Evolutionary conservation across 37 sponge, comb jelly and placozoan genomes (phyloP).

Genomic region (Beroe forskalii): DNA sequence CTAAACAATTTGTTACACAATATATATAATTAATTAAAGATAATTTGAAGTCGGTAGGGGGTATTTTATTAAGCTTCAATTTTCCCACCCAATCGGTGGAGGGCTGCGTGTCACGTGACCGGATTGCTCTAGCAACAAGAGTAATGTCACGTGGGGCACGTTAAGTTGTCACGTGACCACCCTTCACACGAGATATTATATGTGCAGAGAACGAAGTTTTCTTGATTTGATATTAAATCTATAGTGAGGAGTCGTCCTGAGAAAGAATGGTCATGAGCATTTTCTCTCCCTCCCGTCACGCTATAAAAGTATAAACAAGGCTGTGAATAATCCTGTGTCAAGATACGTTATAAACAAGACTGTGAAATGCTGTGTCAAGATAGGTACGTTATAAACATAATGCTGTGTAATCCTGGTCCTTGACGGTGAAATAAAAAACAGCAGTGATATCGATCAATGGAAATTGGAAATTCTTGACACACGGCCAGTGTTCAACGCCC

Average conservation of each 20-base stretch:
- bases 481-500: too few relatives aligned
- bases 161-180: slow-evolving; percentile 17
- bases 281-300: background rate
- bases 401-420: too few relatives aligned
- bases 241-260: background rate
- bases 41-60: slow-evolving; percentile 59
- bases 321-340: too few relatives aligned
- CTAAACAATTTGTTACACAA: slow-evolving; percentile 64
- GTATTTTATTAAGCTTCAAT: slow-evolving; percentile 45
- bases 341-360: too few relatives aligned
- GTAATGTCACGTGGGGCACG: background rate
- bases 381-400: too few relatives aligned
- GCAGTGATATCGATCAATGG: too few relatives aligned
- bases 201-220: slow-evolving; percentile 40
- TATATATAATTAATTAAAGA: slow-evolving; percentile 60
- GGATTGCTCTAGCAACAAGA: background rate
- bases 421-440: too few relatives aligned
- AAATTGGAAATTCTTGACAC: too few relatives aligned
- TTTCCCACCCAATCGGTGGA: slow-evolving; percentile 21
- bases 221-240: slow-evolving; percentile 59
- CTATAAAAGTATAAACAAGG: too few relatives aligned
- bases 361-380: too few relatives aligned
- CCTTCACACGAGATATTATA: too few relatives aligned
- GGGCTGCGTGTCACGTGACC: background rate
- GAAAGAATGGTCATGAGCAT: slow-evolving; percentile 2